Base-by-base conservation (phyloP, 2,888 invertebrate genomes). In the Lithophane semibrunnea region DNA sequence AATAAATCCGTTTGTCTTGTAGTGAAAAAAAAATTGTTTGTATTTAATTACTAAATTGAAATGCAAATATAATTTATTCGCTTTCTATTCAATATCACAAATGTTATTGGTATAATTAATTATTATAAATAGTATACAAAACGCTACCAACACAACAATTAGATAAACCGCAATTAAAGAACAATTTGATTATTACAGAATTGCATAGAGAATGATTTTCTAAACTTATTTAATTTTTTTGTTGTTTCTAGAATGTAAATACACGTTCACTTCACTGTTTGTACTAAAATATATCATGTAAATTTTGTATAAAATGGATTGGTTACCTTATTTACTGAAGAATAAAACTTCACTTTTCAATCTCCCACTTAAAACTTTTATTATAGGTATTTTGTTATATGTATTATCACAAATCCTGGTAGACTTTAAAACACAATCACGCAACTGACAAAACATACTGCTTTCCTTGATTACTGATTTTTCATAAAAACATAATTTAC, bases 331-430 rank as follows among this genome's bases (percentile, higher is more conserved):
- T 85, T 80, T 81, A 91, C 92, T 90, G 92, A 90, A 90, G 94
- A 97, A 97, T 97, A 96, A 97, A 97, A 97, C 96, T 95, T 94
- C 96, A 95, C 94, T 94, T 91, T 89, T 92, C 95, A 94, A 96
- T 96, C 96, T 97, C 96, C 97, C 97, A 97, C 97, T 96, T 97
- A 96, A 96, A 97, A 96, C 96, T 96, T 97, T 97, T 96, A 96
- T 97, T 97, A 97, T 96, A 96, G 95, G 96, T 96, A 97, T 94
- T 97, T 97, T 97, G 97, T 97, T 97, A 97, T 97, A 97, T 97
- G 97, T 97, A 97, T 97, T 97, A 97, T 97, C 97, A 97, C 97
- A 97, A 97, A 97, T 97, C 97, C 97, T 97, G 97, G 97, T 97
- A 97, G 97, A 97, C 97, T 97, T 97, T 97, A 97, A 97, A 96